Evolutionary conservation across 2,797 vertebrate genomes (phyloP), one percentile per base, ranked within the genome.

Genomic region (Rhinoraja longicauda): DNA sequence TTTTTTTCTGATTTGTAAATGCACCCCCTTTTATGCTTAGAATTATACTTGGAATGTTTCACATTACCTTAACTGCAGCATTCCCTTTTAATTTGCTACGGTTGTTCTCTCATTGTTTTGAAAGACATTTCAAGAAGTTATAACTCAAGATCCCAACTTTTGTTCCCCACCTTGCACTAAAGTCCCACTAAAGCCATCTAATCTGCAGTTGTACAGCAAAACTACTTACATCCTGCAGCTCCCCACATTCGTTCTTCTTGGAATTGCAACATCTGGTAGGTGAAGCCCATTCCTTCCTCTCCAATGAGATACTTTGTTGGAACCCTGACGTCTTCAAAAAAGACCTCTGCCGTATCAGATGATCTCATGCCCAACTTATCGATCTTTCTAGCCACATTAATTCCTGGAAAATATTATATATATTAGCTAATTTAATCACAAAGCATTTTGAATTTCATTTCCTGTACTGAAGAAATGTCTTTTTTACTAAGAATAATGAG

Each of bases 231-330:
- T 45, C 93, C 95, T 94, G 97, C 97, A 93, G 94, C 97, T 19
- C 90, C 97, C 97, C 97, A 98, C 86, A 98, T 96, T 17, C 97
- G 94, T 94, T 98, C 97, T 95, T 98, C 97, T 95, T 98, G 97
- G 95, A 99, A 98, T 93, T 98, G 97, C 93, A 98, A 95, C 97
- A 98, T 98, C 95, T 98, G 97, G 93, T 98, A 98, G 0, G 95
- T 97, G 95, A 98, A 99, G 93, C 97, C 97, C 96, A 97, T 97
- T 94, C 98, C 97, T 96, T 98, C 97, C 94, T 98, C 95, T 21
- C 97, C 96, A 0, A 97, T 98, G 94, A 98, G 0, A 94, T 97
- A 97, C 94, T 94, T 97, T 93, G 95, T 97, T 17, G 97, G 97
- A 53, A 98, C 96, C 0, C 53, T 95, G 21, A 98, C 97, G 0